Evolutionary conservation across 2,113 vertebrate genomes (phyloP), one percentile per base, ranked within the genome.

Genomic region (Seriola aureovittata): DNA sequence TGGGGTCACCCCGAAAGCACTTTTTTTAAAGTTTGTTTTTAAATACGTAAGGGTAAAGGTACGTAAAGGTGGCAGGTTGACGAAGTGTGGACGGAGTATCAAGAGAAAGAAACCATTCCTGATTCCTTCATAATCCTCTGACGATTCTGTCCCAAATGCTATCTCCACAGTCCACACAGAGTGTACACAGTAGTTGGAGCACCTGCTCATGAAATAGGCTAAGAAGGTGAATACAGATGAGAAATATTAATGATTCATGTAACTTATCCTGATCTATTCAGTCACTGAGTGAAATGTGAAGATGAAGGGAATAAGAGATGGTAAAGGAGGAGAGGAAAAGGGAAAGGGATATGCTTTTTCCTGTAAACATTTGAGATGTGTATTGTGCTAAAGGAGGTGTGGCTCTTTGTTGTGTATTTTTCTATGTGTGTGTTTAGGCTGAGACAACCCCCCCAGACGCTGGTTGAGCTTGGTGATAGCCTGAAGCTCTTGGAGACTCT

Each of bases 401-500:
- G 12, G 55, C 4, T 63, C n/a, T 34, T n/a, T 29, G 4, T 63
- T 81, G 14, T 77, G 19, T 69, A 64, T 74, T 13, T 84, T 54
- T 83, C 25, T 73, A 1, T 85, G 36, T 89, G 34, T 88, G 12
- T 84, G 68, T 89, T 8, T 87, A 98, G 97, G 52, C 85, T 97
- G 76, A 91, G 79, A 67, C 84, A 32, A 65, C 86, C 93, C 11
- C 96, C 97, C 1, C 95, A 96, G 89, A 96, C 95, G 0, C 90
- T 97, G 87, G 88, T 83, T 21, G 96, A 97, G 57, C 93, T 98
- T 8, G 91, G 88, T 13, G 85, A 92, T 52, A 96, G 95, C 83
- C 64, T 96, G 65, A 93, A 95, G 32, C 95, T 96, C 23, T 86
- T 97, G 80, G 94, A 96, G 13, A 93, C 91, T 4, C 93, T 98